A percentile compares a stretch with the other conserved stretches of the same genome.
Conservation (phyloP, 2,113 vertebrate species). For the Haliaeetus leucogaster region DNA sequence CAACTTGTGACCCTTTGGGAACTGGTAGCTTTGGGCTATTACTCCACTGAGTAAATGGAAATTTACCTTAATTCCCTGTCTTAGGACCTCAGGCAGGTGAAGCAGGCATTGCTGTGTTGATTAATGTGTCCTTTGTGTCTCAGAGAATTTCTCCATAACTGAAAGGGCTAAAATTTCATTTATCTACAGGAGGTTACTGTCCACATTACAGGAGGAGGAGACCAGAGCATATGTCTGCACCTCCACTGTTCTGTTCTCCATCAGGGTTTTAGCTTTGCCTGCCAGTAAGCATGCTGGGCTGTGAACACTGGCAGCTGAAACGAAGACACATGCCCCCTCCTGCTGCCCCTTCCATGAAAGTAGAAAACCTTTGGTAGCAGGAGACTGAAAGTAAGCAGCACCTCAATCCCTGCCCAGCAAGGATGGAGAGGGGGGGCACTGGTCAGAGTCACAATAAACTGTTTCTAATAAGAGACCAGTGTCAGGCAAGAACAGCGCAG, state of each 20-base stretch:
- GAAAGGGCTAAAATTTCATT: background rate
- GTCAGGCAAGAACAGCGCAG: background rate
- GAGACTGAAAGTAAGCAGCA: background rate
- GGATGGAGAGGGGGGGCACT: rapidly evolving
- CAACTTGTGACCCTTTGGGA: background rate
- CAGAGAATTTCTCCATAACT: background rate
- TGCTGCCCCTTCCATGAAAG: background rate
- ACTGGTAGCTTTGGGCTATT: background rate
- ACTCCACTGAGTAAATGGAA: background rate
- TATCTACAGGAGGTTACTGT: background rate
- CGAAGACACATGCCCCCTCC: background rate
- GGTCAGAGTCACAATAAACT: background rate
- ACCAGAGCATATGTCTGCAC: background rate
- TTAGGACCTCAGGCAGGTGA: background rate
- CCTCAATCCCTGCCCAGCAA: background rate
- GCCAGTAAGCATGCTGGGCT: background rate
- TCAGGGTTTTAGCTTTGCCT: background rate
- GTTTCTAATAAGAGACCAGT: background rate
- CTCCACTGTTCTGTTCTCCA: background rate
- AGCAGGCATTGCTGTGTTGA: background rate
- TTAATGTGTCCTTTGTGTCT: background rate
- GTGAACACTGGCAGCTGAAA: background rate
- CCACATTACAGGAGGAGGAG: background rate
- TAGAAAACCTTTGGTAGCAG: background rate
- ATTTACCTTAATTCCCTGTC: background rate